Evolutionary conservation across 2,888 invertebrate species (phyloP), one percentile per base, ranked within the genome.

Genomic region (Drosophila kambysellisi): DNA sequence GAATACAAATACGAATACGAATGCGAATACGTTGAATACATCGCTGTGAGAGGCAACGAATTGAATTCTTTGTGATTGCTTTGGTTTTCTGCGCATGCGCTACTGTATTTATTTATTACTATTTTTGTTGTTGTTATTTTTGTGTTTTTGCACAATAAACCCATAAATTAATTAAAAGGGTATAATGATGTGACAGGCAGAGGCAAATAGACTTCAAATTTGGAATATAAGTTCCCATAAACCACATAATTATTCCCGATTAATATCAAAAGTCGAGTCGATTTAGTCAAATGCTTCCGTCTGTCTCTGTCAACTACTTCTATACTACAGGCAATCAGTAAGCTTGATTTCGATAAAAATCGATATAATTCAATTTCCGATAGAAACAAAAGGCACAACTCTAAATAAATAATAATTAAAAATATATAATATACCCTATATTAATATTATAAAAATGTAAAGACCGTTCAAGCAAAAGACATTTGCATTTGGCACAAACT

Each of bases 71-170:
- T 57, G 69, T 25, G 51, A 1, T 25, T 2, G 60, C 15, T 54
- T 54, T 56, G 59, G 62, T 52, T 70, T 53, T 79, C 71, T 79
- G 89, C 88, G 85, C 85, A 84, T 89, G 89, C 89, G 88, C 74
- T 83, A 85, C 74, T 74, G 88, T 82, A 71, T 79, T 79, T 79
- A 57, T 65, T 50, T 70, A 63, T 75, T 52, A 43, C 43, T 59
- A 48, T 70, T 37, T 39, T 48, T 50, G 9, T 41, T 41, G 5
- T 41, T 25, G 20, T 0, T 35, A 53, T 63, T 33, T 65, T n/a
- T 15, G n/a, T 58, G 11, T 57, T n/a, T 48, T 48, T 51, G 25
- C 11, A 8, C 46, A 46, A 46, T 8, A 46, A 8, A 46, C 7
- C 25, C 8, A 46, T 25, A 15, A 25, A 25, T 15, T 7, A 25